Conservation (phyloP, 2,888 invertebrate species). For the Caenorhabditis doughertyi region DNA sequence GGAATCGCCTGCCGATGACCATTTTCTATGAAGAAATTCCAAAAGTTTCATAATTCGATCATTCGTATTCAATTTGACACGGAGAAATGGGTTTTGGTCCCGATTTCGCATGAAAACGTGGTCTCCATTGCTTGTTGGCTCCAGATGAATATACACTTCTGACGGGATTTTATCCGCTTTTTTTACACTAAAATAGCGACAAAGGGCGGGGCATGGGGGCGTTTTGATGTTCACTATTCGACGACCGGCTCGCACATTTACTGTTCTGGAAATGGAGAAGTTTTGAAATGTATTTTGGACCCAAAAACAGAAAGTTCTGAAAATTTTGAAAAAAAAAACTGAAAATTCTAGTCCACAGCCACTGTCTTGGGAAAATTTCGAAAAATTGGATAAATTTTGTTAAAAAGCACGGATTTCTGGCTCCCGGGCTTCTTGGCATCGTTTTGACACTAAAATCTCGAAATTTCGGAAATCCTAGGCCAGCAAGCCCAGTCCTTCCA, state of each 20-base stretch:
- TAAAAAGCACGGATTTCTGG: no score
- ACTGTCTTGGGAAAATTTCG: no score
- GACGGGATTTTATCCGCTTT: constrained; percentile 69
- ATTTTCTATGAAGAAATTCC: constrained; percentile 71
- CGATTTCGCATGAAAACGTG: constrained; percentile 63
- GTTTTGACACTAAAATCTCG: no score
- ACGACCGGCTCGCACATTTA: constrained; percentile 14
- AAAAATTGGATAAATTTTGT: no score
- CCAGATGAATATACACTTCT: constrained; percentile 67
- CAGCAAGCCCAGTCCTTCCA: no score
- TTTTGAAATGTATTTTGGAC: no score
- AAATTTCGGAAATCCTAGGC: no score
- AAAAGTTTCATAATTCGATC: constrained; percentile 72
- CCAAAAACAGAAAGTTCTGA: no score
- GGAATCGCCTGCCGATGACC: constrained; percentile 40
- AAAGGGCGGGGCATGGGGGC: constrained; percentile 74
- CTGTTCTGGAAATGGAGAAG: background rate
- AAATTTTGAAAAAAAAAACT: no score
- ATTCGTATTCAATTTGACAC: constrained; percentile 72
- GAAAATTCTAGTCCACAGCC: no score
- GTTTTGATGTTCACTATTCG: constrained; percentile 53
- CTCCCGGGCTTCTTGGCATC: no score
- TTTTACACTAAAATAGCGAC: constrained; percentile 73
- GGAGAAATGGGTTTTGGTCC: constrained; percentile 73
- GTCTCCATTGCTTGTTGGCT: constrained; percentile 70